Conservation (phyloP, 2,888 invertebrate species). For the Acanthococcus lagerstroemiae region DNA sequence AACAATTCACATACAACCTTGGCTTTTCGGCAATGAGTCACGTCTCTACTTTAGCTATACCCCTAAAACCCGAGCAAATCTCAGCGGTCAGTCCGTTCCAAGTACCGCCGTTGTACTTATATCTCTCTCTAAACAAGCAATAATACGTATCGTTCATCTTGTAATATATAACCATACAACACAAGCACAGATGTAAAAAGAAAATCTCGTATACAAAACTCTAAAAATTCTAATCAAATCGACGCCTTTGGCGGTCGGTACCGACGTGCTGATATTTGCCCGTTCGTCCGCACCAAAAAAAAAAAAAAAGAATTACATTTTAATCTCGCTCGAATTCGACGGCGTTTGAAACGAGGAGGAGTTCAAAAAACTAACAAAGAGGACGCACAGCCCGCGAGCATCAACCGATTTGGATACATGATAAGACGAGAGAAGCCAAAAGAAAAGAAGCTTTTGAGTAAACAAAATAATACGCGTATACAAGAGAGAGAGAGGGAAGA, state of each 20-base stretch:
- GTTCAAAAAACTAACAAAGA: background rate
- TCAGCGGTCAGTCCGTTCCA: too few species aligned
- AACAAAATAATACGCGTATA: background rate
- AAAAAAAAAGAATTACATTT: background rate
- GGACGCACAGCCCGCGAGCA: too few species aligned
- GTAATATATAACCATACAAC: too few species aligned
- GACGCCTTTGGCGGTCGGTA: background rate
- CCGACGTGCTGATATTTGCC: background rate
- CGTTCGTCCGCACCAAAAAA: background rate
- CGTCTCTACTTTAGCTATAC: too few species aligned
- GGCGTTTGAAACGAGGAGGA: background rate
- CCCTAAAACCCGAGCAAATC: too few species aligned
- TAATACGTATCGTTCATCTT: too few species aligned
- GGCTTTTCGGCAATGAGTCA: too few species aligned
- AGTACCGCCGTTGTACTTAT: too few species aligned
- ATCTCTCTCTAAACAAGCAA: too few species aligned
- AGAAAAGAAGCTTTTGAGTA: background rate
- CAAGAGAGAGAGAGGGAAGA: background rate
- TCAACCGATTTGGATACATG: conserved; percentile 3
- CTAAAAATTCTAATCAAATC: background rate
- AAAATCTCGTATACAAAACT: background rate
- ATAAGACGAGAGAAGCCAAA: background rate
- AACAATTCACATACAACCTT: too few species aligned
- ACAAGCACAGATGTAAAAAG: background rate
- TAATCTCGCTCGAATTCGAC: background rate